phyloP scores from a whole-genome alignment of 1,140 invertebrate genomes.

The Steinernema feltiae region DNA sequence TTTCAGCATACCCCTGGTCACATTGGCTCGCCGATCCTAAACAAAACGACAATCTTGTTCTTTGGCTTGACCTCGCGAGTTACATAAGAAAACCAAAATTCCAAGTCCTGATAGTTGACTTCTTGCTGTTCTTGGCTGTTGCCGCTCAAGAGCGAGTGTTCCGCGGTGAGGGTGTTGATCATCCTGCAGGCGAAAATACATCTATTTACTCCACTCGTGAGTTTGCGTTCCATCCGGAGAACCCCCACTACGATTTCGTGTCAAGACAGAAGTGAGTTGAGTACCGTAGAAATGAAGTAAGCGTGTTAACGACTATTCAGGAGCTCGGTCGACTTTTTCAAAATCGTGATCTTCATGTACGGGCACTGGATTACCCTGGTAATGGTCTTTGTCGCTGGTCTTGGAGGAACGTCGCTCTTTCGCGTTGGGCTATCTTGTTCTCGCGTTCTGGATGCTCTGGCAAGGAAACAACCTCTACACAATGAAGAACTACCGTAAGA shows the following conservation, averaged over 20 bases:
- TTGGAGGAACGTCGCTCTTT: slow-evolving; percentile 56
- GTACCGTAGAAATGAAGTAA: not conserved
- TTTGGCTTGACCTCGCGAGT: slow-evolving; percentile 84
- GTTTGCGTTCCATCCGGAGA: slow-evolving; percentile 38
- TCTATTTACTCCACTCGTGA: slow-evolving; percentile 46
- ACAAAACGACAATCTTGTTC: slow-evolving; percentile 66
- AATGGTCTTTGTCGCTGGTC: slow-evolving; percentile 48
- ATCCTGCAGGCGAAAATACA: slow-evolving; percentile 47
- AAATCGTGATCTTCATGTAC: slow-evolving; percentile 50
- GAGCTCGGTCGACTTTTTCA: slow-evolving; percentile 55
- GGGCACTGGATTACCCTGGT: slow-evolving; percentile 56
- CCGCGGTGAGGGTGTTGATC: slow-evolving; percentile 37
- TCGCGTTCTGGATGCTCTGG: slow-evolving; percentile 57
- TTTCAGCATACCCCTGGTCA: slow-evolving; percentile 70
- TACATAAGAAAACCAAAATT: slow-evolving; percentile 69
- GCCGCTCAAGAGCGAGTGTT: slow-evolving; percentile 68
- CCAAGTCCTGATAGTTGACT: slow-evolving; percentile 81
- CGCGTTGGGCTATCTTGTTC: slow-evolving; percentile 52
- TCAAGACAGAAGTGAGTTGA: slow-evolving; percentile 37
- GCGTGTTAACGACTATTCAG: no score
- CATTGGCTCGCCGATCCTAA: slow-evolving; percentile 9
- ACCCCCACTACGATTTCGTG: slow-evolving; percentile 54
- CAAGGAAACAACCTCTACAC: slow-evolving; percentile 56
- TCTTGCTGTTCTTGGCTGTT: slow-evolving; percentile 78
- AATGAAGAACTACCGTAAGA: slow-evolving; percentile 43